Evolutionary conservation across 2,888 invertebrate species (phyloP).

Genomic region (Acanthoscelides obtectus): DNA sequence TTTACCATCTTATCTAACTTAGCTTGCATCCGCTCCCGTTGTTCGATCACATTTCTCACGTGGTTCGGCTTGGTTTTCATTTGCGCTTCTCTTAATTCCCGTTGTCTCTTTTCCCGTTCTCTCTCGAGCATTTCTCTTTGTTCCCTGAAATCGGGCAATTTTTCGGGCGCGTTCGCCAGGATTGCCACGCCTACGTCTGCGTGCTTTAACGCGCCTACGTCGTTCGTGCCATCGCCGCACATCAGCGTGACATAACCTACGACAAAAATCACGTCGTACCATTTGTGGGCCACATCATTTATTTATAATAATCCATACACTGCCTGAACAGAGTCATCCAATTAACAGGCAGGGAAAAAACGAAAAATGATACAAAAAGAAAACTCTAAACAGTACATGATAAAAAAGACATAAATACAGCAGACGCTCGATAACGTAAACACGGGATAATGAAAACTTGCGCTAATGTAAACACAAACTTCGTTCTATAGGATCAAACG

Average conservation of each 20-base stretch:
- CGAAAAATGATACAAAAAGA: too few species aligned
- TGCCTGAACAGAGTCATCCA: too few species aligned
- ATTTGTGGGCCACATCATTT: too few species aligned
- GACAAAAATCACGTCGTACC: too few species aligned
- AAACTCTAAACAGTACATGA: too few species aligned
- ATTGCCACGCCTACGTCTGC: slow-evolving; percentile 95
- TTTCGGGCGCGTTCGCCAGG: slow-evolving; percentile 74
- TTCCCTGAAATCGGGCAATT: slow-evolving; percentile 44
- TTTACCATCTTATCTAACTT: slow-evolving; percentile 65
- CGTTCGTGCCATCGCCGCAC: slow-evolving; percentile 99
- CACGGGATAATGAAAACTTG: too few species aligned
- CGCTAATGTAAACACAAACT: too few species aligned
- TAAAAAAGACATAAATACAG: too few species aligned
- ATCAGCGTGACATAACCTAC: slow-evolving; percentile 80
- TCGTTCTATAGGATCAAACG: too few species aligned
- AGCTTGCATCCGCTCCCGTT: slow-evolving; percentile 37
- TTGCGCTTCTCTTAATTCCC: slow-evolving; percentile 23
- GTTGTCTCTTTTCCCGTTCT: slow-evolving; percentile 31
- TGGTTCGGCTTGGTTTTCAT: slow-evolving; percentile 31
- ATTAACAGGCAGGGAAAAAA: too few species aligned
- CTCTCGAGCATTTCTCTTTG: slow-evolving; percentile 34
- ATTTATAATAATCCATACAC: too few species aligned
- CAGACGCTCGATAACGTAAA: too few species aligned
- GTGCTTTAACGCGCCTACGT: slow-evolving; percentile 98
- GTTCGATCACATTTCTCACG: slow-evolving; percentile 29